These are phyloP conservation scores for Scolanthus callimorphus DNA, from an alignment of 92 coral and sea anemone species.

Conservation along the genomic window DNA sequence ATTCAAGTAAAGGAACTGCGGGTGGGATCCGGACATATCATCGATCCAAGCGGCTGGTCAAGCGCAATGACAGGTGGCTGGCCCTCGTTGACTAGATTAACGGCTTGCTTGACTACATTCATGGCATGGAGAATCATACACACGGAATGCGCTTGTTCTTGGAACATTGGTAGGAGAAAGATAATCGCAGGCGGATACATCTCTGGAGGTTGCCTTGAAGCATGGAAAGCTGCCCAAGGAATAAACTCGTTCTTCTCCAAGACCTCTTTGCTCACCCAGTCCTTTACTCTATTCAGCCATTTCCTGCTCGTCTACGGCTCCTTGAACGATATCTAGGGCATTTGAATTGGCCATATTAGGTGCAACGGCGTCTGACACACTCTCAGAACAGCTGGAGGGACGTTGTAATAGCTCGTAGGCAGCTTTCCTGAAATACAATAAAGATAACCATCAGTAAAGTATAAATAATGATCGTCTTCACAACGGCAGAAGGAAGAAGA, in stretches of 20 bases:
- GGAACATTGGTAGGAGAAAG: conserved; percentile 13
- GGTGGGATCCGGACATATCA: conserved; percentile 11
- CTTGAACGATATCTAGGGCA: conserved; percentile 3
- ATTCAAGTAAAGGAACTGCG: conserved; percentile 37
- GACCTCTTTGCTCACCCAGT: conserved; percentile 19
- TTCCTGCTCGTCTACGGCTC: conserved; percentile 7
- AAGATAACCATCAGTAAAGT: too few species aligned
- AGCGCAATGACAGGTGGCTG: conserved; percentile 51
- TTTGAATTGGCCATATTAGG: conserved; percentile 17
- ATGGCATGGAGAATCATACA: conserved; percentile 40
- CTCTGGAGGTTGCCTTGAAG: conserved; percentile 26
- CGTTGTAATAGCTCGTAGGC: conserved; percentile 37
- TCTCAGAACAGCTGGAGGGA: conserved; percentile 37
- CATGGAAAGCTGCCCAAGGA: conserved; percentile 59
- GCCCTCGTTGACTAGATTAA: conserved; percentile 31
- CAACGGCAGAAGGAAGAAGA: too few species aligned
- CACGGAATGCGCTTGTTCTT: conserved; percentile 29
- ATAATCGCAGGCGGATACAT: conserved; percentile 8
- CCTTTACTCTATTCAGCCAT: conserved; percentile 43
- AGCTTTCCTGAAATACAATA: too few species aligned
- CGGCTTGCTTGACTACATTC: conserved; percentile 27
- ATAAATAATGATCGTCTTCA: too few species aligned
- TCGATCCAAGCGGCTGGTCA: too few species aligned
- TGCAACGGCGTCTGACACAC: conserved; percentile 15
- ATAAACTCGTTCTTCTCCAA: conserved; percentile 29